Base-by-base conservation (phyloP, 2,113 vertebrate genomes). In the Otis tarda region DNA sequence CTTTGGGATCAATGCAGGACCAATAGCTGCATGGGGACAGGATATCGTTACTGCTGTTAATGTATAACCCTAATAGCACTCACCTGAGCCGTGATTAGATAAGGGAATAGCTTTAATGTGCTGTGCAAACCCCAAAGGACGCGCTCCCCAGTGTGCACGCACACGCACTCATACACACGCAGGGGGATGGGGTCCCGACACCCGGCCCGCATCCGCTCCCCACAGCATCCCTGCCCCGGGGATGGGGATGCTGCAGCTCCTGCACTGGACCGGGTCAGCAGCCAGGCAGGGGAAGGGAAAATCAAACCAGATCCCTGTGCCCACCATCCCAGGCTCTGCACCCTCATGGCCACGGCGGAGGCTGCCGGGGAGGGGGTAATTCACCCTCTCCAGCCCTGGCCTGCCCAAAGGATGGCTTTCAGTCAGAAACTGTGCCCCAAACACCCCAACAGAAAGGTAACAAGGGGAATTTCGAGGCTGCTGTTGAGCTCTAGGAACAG, bases 91-190 rank as follows among this genome's bases (percentile, higher is more conserved):
- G 4, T 1, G 93, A 92, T 96, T 94, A 97, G 97, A 97, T 97
- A 97, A 97, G 96, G 86, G 94, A 97, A 94, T 95, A 91, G 96
- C 94, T 97, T 97, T 96, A 97, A 97, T 96, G 95, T 95, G 96
- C 96, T 97, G 47, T 93, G 89, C 91, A 88, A 89, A 95, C 71
- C 93, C 95, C 85, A 30, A 81, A 85, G 93, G 96, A 94, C 39
- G 2, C 81, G 8, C 93, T 95, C 55, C 93, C 4, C 31, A 91
- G 89, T 12, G 67, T 85, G 60, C 80, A 70, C 1, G 7, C 91
- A 83, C 83, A 73, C 2, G 14, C 56, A n/a, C 56, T 77, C 4
- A 0, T 81, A 90, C 71, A 18, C 41, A 39, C 3, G 4, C 1
- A 2, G 61, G 71, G 79, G 49, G 71, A 90, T 3, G 9, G 70